Evolutionary conservation across 1,140 invertebrate species (phyloP).

Genomic region (Lineus longissimus): DNA sequence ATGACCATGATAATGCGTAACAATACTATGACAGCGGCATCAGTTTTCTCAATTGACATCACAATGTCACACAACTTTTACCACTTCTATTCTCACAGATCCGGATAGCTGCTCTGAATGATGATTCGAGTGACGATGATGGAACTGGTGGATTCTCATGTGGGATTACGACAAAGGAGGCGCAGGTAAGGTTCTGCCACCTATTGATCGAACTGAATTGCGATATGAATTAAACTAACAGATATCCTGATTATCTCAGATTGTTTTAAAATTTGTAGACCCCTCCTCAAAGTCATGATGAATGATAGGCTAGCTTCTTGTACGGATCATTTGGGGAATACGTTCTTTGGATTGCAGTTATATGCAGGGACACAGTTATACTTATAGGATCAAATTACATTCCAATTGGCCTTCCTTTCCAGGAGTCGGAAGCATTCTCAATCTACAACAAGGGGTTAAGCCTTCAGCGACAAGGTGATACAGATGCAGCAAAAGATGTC

Average conservation of each 20-base stretch:
- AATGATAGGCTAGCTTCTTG: background rate
- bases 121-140: constrained; percentile 61
- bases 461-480: constrained; percentile 60
- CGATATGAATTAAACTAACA: background rate
- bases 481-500: constrained; percentile 60
- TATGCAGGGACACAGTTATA: background rate
- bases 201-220: background rate
- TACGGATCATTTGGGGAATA: background rate
- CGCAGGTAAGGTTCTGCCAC: constrained; percentile 54
- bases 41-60: too few relatives aligned
- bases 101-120: constrained; percentile 67
- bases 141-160: constrained; percentile 56
- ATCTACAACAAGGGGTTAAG: constrained; percentile 67
- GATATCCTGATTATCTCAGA: background rate
- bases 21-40: too few relatives aligned
- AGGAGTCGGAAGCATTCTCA: constrained; percentile 69
- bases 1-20: too few relatives aligned
- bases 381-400: background rate
- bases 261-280: constrained; percentile 2
- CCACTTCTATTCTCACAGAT: too few relatives aligned
- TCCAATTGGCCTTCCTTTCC: constrained; percentile 22
- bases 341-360: background rate
- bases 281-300: background rate
- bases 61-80: too few relatives aligned
- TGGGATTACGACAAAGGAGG: constrained; percentile 64